Evolutionary conservation across 2,113 vertebrate genomes (phyloP), one percentile per base, ranked within the genome.

Genomic region (Sula dactylatra): DNA sequence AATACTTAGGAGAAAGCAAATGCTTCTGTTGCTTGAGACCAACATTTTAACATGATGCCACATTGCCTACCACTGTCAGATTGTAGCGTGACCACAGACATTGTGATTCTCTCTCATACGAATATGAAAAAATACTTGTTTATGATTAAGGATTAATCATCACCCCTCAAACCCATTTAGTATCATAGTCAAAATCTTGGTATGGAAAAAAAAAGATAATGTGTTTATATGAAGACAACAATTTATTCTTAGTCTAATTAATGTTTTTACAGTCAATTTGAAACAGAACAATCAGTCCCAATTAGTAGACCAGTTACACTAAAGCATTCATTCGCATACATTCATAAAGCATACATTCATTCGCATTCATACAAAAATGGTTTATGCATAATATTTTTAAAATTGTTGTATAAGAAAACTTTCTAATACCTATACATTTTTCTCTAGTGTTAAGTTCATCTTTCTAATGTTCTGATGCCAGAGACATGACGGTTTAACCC

Each of bases 31-130:
- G 22, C 40, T 78, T 70, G n/a, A 66, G 44, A 20, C 5, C 38
- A 69, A 5, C 9, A 64, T 40, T 73, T 77, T 64, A 73, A 49
- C 10, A 19, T 27, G 6, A 2, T 76, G 34, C 3, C 13, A 77
- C 4, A 8, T 44, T 32, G 10, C 10, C 15, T 24, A 72, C 56
- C 3, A 20, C 9, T 32, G 20, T 32, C 20, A 49, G 24, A 74
- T 69, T 79, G 50, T 54, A 73, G 2, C 0, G 0, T 73, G 54
- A 59, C 8, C 5, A 7, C 4, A 40, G 21, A 79, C 6, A 11
- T 11, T 54, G 27, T 38, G 59, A 88, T 69, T 69, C 24, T 88
- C 25, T 67, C 11, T 56, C 29, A 58, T 56, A 56, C 2, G 15
- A 71, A 58, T 49, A 77, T 22, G 17, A 49, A 47, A 45, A 52